Percentiles rank a stretch among this genome's conserved stretches.
Conservation (phyloP, 2,797 vertebrate species). For the Champsocephalus esox region DNA sequence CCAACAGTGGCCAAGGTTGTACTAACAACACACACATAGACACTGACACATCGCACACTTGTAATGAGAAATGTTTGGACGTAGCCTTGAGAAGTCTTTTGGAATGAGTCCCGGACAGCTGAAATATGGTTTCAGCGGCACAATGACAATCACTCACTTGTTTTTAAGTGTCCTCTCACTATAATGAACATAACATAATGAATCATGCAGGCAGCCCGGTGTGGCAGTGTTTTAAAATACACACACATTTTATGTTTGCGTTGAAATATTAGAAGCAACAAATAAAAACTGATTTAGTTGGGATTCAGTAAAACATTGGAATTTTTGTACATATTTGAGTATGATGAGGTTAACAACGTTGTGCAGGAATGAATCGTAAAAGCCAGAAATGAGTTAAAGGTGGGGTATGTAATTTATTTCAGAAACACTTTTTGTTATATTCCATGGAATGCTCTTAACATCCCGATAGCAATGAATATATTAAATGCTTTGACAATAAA, state of each 20-base stretch:
- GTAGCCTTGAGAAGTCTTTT: slow-evolving; percentile 67
- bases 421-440: too few species aligned
- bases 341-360: too few species aligned
- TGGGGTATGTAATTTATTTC: too few species aligned
- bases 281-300: background rate
- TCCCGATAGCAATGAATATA: too few species aligned
- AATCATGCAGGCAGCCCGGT: slow-evolving; percentile 24
- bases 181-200: slow-evolving; percentile 60
- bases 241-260: background rate
- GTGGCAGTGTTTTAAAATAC: slow-evolving; percentile 1
- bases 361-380: too few species aligned
- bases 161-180: slow-evolving; percentile 45
- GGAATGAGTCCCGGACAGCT: slow-evolving; percentile 51
- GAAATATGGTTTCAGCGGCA: slow-evolving; percentile 59
- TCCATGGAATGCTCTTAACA: too few species aligned
- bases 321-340: background rate
- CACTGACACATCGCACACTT: slow-evolving; percentile 21
- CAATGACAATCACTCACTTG: slow-evolving; percentile 52
- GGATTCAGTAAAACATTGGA: background rate
- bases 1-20: slow-evolving; percentile 60
- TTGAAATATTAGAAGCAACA: slow-evolving; percentile 9
- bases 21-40: slow-evolving; percentile 30
- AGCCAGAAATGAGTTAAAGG: too few species aligned
- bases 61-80: slow-evolving; percentile 74
- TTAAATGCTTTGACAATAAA: too few species aligned